phyloP scores from a whole-genome alignment of 2,888 invertebrate genomes.

The Mythimna pallens region DNA sequence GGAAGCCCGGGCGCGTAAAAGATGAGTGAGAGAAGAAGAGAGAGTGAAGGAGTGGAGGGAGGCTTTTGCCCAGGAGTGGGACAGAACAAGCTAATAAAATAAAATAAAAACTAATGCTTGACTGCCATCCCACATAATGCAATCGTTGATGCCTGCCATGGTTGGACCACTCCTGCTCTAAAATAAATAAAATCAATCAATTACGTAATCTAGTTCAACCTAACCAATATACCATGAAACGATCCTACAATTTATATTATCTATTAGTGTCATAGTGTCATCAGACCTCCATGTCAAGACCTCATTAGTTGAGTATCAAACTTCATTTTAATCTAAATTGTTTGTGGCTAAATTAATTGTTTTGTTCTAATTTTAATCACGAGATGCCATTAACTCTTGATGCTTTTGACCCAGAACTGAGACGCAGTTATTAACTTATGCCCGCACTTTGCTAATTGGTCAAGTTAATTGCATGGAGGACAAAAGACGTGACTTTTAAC shows the following conservation, averaged over 20 bases:
- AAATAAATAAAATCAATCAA: constrained; percentile 1
- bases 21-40: too few relatives aligned
- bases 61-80: too few relatives aligned
- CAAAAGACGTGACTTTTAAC: not conserved
- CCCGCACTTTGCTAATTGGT: constrained; percentile 21
- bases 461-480: constrained; percentile 7
- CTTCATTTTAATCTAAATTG: constrained; percentile 43
- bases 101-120: too few relatives aligned
- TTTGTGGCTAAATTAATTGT: constrained; percentile 37
- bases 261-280: constrained; percentile 27
- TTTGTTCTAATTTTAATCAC: constrained; percentile 51
- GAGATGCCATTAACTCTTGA: constrained; percentile 31
- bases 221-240: not conserved
- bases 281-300: constrained; percentile 52
- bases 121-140: too few relatives aligned
- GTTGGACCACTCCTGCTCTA: not conserved
- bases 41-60: too few relatives aligned
- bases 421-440: constrained; percentile 23
- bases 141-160: too few relatives aligned
- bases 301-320: constrained; percentile 55
- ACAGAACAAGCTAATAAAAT: too few relatives aligned
- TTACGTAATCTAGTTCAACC: not conserved
- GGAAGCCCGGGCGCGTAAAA: too few relatives aligned
- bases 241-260: constrained; percentile 35
- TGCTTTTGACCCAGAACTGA: constrained; percentile 31